phyloP scores from a whole-genome alignment of 2,888 invertebrate species.

The Rhyacophila evoluta region DNA sequence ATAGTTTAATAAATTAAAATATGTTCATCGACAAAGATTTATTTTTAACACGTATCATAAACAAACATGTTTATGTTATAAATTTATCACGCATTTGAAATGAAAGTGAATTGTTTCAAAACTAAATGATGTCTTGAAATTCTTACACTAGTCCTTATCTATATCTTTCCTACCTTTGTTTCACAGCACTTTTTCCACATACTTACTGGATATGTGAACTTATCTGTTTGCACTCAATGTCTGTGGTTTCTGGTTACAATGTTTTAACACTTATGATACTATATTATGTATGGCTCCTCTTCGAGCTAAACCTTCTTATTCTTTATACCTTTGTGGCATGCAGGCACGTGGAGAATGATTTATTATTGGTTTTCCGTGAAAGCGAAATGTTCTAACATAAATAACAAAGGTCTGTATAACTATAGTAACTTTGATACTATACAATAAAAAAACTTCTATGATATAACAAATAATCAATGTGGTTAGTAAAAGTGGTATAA shows the following conservation, averaged over 20 bases:
- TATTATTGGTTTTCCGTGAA: neutral
- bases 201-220: neutral
- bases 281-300: neutral
- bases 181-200: neutral
- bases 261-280: neutral
- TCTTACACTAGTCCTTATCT: constrained; percentile 2
- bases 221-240: constrained; percentile 34
- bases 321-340: neutral
- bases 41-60: no score
- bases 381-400: neutral
- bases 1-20: no score
- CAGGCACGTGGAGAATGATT: neutral
- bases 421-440: neutral
- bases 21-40: no score
- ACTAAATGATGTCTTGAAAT: neutral
- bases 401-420: constrained; percentile 5
- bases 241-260: constrained; percentile 36
- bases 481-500: no score
- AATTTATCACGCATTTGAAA: neutral
- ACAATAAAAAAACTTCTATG: no score
- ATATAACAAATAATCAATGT: no score
- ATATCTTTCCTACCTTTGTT: constrained; percentile 6
- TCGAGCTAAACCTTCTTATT: neutral
- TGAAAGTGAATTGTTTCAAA: constrained; percentile 30
- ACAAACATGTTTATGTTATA: no score